Base-by-base conservation (phyloP, 1,140 invertebrate species). In the Bombyx mandarina region DNA sequence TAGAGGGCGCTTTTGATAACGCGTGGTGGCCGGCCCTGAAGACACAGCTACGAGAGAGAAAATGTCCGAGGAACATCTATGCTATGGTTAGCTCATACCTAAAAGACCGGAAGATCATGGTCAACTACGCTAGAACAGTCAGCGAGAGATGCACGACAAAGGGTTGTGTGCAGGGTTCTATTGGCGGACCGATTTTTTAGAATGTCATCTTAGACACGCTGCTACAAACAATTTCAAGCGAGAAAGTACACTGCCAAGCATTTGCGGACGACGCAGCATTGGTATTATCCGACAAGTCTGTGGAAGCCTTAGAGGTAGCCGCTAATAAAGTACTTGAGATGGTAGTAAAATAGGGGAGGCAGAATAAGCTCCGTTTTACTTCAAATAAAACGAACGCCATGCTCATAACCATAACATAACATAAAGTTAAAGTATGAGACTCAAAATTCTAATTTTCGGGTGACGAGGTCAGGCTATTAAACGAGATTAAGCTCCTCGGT, bases 361-460 rank as follows among this genome's bases (percentile, higher is more conserved):
- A 47, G 7, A 63, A 63, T 43, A 63, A 60, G 55, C 54, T 63
- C 1, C 56, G 50, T 7, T 63, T 60, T 43, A 58, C 62, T 45
- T n/a, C 62, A 44, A 54, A 63, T 12, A 64, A 64, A 51, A 64
- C 58, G n/a, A 22, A 44, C 22, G 62, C 62, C 10, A 57, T 63
- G 54, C 22, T 56, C 1, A 8, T 59, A 45, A 63, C 61, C 7
- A 58, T 42, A n/a, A n/a, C n/a, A n/a, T n/a, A n/a, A n/a, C n/a
- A n/a, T n/a, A 10, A 59, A 63, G 52, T 53, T 64, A 5, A 56
- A 56, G 26, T 59, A 44, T 12, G 49, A 56, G 48, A 7, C 42
- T 8, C 57, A 54, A 4, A 9, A 45, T 48, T 58, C 7, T n/a
- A 12, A 3, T 58, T 62, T 56, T 35, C 56, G 3, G 57, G 61